Percentiles rank a stretch among this genome's conserved stretches.
Evolutionary conservation across 2,113 vertebrate genomes (phyloP).

Genomic region (Pseudois nayaur): DNA sequence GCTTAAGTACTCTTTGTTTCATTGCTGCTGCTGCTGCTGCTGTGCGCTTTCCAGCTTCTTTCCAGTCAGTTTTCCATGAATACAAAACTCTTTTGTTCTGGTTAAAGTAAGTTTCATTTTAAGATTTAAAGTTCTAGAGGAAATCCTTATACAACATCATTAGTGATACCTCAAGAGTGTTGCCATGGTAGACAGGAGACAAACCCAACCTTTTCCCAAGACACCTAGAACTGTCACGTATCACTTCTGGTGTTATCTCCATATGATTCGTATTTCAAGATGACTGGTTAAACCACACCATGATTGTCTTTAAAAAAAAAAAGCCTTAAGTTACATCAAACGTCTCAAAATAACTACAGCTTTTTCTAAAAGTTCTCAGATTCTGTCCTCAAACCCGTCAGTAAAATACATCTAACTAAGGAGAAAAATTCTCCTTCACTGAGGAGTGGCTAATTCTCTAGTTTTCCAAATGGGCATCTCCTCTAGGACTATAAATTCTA

Average conservation of each 20-base stretch:
- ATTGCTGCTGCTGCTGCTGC: background rate
- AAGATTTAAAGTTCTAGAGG: background rate
- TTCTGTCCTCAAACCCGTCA: slow-evolving; percentile 3
- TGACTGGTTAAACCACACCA: slow-evolving; percentile 7
- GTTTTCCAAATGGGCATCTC: background rate
- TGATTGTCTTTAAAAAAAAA: background rate
- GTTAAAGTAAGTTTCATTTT: background rate
- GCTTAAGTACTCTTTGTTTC: background rate
- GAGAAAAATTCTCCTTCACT: background rate
- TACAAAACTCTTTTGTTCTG: background rate
- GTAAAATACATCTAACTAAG: background rate
- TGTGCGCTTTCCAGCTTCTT: background rate
- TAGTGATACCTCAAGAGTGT: background rate
- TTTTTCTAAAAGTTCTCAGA: slow-evolving; percentile 25
- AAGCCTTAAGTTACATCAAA: background rate
- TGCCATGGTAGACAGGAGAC: background rate
- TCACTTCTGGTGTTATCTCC: background rate
- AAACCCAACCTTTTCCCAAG: background rate
- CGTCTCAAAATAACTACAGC: slow-evolving; percentile 25
- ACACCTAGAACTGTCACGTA: background rate
- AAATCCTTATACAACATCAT: background rate
- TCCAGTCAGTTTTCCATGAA: background rate
- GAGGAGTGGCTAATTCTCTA: background rate
- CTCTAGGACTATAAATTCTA: background rate
- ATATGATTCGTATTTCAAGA: slow-evolving; percentile 12